Evolutionary conservation across 2,113 vertebrate species (phyloP).

Genomic region (Chroicocephalus ridibundus): DNA sequence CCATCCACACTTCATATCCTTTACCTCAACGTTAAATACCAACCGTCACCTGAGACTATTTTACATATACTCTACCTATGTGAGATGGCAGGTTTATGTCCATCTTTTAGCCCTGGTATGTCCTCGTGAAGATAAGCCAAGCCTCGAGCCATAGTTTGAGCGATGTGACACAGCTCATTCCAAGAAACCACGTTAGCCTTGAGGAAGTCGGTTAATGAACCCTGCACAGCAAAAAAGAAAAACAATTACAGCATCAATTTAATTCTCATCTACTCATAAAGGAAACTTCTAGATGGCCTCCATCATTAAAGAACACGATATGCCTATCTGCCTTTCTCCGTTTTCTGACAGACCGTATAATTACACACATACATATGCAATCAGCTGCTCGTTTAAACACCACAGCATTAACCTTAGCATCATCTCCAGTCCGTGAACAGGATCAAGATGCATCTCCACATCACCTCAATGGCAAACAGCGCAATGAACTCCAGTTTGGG

Average conservation of each 20-base stretch:
- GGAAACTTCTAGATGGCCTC: not conserved
- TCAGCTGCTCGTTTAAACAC: not conserved
- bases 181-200: conserved; percentile 97
- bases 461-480: not conserved
- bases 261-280: not conserved
- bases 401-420: not conserved
- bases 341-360: not conserved
- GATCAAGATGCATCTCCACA: not conserved
- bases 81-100: conserved; percentile 95
- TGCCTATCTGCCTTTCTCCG: not conserved
- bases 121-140: conserved; percentile 98
- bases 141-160: conserved; percentile 91
- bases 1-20: rapidly evolving
- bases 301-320: rapidly evolving
- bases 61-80: conserved; percentile 78
- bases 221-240: conserved; percentile 68
- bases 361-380: rapidly evolving
- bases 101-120: conserved; percentile 93
- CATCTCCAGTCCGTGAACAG: rapidly evolving
- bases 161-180: conserved; percentile 95
- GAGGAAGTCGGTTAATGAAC: conserved; percentile 94
- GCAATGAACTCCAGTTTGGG: rapidly evolving
- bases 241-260: not conserved
- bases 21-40: not conserved
- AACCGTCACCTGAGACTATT: too few relatives aligned